Base-by-base conservation (phyloP, 2,113 vertebrate genomes). In the Myocastor coypus region DNA sequence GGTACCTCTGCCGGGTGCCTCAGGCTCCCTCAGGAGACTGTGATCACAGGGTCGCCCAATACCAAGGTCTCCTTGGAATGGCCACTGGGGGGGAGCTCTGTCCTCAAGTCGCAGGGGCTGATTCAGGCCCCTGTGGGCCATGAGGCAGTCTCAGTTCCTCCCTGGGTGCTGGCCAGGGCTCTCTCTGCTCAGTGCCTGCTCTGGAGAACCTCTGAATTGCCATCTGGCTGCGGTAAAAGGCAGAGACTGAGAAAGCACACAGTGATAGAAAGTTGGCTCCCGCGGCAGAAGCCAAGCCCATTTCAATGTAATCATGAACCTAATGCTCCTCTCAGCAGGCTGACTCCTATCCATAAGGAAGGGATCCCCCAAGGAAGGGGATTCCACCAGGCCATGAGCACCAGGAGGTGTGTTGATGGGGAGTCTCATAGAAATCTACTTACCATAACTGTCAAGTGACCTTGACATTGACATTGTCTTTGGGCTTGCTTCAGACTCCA, bases 311-410 rank as follows among this genome's bases (percentile, higher is more conserved):
- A 26, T 12, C 4, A 22, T 22, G 61, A 68, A 26, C 5, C 1
- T 9, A 28, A 46, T 24, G 5, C 22, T 13, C 34, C 66, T 71
- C 28, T 11, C 3, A 0, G 2, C 0, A 3, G 14, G 2, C 73
- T 22, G 17, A 34, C 2, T 37, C 24, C 59, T 63, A 0, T 40
- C 9, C 7, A 7, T n/a, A 85, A n/a, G 61, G 52, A 89, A 57
- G 7, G 6, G 34, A 66, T 88, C 46, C 17, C 50, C 80, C 55
- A 19, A 16, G 16, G 55, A 57, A 57, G 55, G 61, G 61, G 8
- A 61, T 61, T 61, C 59, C 59, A 61, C 59, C 22, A 24, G 59
- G 22, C 1, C 0, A 0, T 1, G 28, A 52, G 24, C 2, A 3
- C 5, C 24, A 16, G 34, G 66, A 85, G 26, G 73, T n/a, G 26